Conservation (phyloP, 2,113 vertebrate genomes). For the Myiopsitta monachus region DNA sequence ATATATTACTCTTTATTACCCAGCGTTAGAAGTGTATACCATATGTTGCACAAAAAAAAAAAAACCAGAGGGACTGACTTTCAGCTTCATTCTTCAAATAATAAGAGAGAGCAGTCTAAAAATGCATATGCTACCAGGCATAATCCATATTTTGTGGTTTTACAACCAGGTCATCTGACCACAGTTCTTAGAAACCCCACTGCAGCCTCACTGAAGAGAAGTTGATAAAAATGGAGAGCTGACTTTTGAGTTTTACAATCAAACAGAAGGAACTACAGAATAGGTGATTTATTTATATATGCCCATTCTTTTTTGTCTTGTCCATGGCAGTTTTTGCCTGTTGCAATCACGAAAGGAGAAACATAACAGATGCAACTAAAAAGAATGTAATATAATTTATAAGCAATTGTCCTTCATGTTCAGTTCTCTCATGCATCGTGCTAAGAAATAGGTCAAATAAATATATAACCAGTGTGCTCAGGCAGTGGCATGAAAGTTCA, state of each 20-base stretch:
- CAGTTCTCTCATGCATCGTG: background rate
- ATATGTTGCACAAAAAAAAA: background rate
- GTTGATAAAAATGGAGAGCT: background rate
- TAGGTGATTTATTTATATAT: background rate
- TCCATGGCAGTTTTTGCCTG: background rate
- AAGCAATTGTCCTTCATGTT: background rate
- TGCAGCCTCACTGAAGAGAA: background rate
- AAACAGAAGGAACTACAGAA: background rate
- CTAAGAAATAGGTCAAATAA: slow-evolving; percentile 6
- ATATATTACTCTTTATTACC: background rate
- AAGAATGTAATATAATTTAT: background rate
- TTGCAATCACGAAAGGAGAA: background rate
- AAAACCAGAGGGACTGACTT: background rate
- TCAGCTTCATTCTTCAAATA: background rate
- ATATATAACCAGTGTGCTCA: background rate
- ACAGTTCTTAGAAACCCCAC: background rate
- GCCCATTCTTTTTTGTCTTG: background rate
- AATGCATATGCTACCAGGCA: background rate
- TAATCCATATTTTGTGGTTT: background rate
- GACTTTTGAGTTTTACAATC: background rate
- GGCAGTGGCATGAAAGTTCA: background rate
- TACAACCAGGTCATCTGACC: background rate
- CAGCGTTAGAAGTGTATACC: background rate
- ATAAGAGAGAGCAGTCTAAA: background rate
- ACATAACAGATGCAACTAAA: background rate